Evolutionary conservation across 2,888 invertebrate species (phyloP).

Genomic region (Geophilus truncorum): DNA sequence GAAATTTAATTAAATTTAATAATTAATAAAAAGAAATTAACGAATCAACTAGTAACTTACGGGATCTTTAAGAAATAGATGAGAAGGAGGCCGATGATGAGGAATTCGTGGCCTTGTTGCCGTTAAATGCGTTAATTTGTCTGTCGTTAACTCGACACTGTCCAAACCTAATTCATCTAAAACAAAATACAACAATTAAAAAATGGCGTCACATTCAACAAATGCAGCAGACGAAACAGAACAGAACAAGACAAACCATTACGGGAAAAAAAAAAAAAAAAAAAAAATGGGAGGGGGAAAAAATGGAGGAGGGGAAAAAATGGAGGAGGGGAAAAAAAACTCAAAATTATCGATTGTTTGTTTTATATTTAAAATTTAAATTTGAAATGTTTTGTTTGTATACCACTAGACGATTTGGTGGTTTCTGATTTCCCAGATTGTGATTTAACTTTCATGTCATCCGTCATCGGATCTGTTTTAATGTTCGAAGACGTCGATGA

Average conservation of each 20-base stretch:
- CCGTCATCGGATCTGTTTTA: slow-evolving; percentile 27
- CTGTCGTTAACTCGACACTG: slow-evolving; percentile 42
- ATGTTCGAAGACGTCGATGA: background rate
- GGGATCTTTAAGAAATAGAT: slow-evolving; percentile 47
- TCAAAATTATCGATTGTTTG: too few species aligned
- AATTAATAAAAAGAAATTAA: background rate
- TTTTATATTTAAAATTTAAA: too few species aligned
- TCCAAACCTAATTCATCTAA: slow-evolving; percentile 42
- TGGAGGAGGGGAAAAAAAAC: too few species aligned
- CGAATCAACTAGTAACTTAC: slow-evolving; percentile 40
- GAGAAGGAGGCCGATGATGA: slow-evolving; percentile 61
- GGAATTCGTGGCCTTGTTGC: slow-evolving; percentile 58
- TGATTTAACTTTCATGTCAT: slow-evolving; percentile 35
- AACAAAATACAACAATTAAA: background rate
- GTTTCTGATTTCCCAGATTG: background rate
- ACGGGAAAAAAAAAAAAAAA: too few species aligned
- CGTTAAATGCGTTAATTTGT: slow-evolving; percentile 48
- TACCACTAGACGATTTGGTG: background rate
- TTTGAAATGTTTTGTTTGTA: too few species aligned
- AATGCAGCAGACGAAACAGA: too few species aligned
- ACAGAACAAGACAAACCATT: too few species aligned
- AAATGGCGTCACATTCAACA: too few species aligned
- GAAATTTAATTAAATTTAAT: background rate
- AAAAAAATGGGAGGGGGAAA: too few species aligned
- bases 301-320: too few species aligned